These are phyloP conservation scores for Eremophila alpestris DNA, from an alignment of 2,797 vertebrate genomes.

Conservation along the genomic window DNA sequence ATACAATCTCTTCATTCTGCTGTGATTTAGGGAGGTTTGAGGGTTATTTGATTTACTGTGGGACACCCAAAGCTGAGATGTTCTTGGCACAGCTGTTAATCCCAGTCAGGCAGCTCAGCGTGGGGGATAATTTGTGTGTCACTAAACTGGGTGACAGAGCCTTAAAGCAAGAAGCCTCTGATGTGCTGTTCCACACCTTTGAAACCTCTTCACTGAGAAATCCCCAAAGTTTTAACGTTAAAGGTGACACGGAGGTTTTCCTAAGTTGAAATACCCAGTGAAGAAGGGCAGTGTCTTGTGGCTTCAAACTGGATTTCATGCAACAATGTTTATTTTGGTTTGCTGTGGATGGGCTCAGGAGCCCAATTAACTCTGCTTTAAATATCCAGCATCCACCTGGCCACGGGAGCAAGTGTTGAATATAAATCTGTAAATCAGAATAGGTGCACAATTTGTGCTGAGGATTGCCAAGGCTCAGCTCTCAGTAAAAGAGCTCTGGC, in stretches of 20 bases:
- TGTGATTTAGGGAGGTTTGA: not conserved
- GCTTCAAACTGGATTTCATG: not conserved
- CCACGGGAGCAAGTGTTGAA: not conserved
- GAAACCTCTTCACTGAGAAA: not conserved
- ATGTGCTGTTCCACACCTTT: not conserved
- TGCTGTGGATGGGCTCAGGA: not conserved
- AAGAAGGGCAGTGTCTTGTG: not conserved
- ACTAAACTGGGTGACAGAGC: not conserved
- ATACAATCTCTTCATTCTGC: not conserved
- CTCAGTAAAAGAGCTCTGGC: not conserved
- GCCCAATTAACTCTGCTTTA: not conserved
- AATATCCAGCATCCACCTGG: not conserved
- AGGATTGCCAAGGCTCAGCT: not conserved
- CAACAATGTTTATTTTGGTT: not conserved
- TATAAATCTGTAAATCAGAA: not conserved
- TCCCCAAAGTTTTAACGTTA: not conserved
- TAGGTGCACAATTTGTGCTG: not conserved
- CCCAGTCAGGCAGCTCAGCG: not conserved
- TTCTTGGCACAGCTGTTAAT: not conserved
- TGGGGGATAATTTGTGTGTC: not conserved
- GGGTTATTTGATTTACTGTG: constrained; percentile 19
- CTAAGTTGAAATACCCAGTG: not conserved
- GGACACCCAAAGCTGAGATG: not conserved
- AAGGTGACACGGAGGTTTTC: not conserved
- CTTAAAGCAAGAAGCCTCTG: not conserved